Percentiles rank a stretch among this genome's conserved stretches.
These are phyloP conservation scores for Hoplostethus atlanticus DNA, from an alignment of 2,797 vertebrate genomes.

Conservation along the genomic window DNA sequence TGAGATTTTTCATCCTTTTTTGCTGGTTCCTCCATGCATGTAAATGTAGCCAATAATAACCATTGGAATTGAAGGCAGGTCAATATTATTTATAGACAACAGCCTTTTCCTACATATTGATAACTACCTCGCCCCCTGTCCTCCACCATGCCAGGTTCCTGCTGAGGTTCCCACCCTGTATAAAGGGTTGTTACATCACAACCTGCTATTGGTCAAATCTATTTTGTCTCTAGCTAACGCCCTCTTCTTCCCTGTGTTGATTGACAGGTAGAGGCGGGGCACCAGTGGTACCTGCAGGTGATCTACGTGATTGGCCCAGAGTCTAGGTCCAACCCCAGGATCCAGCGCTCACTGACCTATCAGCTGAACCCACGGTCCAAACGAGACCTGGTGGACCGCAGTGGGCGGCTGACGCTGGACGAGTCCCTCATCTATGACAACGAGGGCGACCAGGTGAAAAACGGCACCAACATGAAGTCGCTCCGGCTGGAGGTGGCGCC, in stretches of 20 bases:
- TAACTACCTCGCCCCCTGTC: too few species aligned
- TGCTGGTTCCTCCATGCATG: too few species aligned
- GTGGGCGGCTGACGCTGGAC: conserved; percentile 84
- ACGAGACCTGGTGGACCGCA: conserved; percentile 86
- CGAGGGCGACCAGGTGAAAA: conserved; percentile 95
- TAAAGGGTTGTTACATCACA: too few species aligned
- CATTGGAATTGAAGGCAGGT: too few species aligned
- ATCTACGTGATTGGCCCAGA: conserved; percentile 96
- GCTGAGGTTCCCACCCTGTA: too few species aligned
- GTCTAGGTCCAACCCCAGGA: conserved; percentile 85
- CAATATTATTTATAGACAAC: too few species aligned
- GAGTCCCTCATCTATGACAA: conserved; percentile 98
- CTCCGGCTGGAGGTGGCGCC: conserved; percentile 89
- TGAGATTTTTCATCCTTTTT: too few species aligned
- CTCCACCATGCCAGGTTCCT: too few species aligned
- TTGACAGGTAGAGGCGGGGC: conserved; percentile 94
- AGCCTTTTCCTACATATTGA: too few species aligned
- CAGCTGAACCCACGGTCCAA: conserved; percentile 74
- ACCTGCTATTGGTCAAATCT: too few species aligned
- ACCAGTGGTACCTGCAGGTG: conserved; percentile 99
- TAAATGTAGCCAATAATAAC: too few species aligned
- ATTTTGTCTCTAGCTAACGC: background rate
- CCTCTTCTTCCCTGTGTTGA: conserved; percentile 12
- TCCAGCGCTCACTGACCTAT: conserved; percentile 88
- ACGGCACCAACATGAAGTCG: conserved; percentile 98